phyloP scores from a whole-genome alignment of 2,113 vertebrate species.

The Gopherus evgoodei region DNA sequence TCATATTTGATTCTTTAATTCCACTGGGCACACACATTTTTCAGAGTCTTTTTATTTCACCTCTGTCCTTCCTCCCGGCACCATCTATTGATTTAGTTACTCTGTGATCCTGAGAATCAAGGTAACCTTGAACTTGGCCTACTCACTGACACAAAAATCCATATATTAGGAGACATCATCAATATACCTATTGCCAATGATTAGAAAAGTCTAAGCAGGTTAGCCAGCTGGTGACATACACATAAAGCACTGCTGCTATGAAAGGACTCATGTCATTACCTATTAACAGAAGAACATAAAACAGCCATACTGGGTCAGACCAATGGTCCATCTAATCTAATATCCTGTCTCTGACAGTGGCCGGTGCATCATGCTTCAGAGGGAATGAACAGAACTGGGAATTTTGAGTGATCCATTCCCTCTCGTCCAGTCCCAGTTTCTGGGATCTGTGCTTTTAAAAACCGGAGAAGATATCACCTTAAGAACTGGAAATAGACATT shows the following conservation, averaged over 20 bases:
- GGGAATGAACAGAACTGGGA: background rate
- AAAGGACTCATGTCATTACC: background rate
- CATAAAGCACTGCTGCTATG: background rate
- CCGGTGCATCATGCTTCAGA: background rate
- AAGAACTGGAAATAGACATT: background rate
- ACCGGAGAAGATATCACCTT: background rate
- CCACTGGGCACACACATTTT: slow-evolving; percentile 17
- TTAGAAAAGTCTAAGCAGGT: background rate
- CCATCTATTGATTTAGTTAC: background rate
- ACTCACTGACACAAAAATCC: background rate
- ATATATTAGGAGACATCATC: slow-evolving; percentile 13
- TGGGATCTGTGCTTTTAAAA: background rate
- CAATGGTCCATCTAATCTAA: background rate
- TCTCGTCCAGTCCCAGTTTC: background rate
- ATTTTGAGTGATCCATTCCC: background rate
- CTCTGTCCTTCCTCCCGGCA: slow-evolving; percentile 23
- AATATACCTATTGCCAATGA: background rate
- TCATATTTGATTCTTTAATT: slow-evolving; percentile 22
- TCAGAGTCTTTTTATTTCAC: slow-evolving; percentile 7
- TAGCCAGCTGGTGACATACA: background rate
- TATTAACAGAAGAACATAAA: background rate
- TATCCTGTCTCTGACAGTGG: background rate
- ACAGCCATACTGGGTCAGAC: background rate
- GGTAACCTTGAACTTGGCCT: slow-evolving; percentile 25
- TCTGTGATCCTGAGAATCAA: slow-evolving; percentile 14